phyloP scores from a whole-genome alignment of 2,797 vertebrate species.

The Euphonia xanthogaster region DNA sequence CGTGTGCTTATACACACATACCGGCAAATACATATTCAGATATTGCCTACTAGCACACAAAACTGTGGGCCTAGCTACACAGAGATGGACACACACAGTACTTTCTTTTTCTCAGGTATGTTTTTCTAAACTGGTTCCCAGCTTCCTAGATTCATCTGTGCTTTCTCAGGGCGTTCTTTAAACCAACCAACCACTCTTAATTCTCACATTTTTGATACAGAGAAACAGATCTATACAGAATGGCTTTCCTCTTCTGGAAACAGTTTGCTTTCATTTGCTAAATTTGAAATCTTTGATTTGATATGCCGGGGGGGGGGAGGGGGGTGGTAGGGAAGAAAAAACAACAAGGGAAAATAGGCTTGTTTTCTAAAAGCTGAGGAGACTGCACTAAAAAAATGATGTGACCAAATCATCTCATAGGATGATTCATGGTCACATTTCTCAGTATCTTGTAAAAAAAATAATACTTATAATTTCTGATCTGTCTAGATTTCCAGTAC shows the following conservation, averaged over 20 bases:
- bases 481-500: neutral
- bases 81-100: neutral
- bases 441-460: constrained; percentile 32
- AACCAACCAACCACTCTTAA: neutral
- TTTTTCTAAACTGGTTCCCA: neutral
- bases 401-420: constrained; percentile 47
- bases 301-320: accelerated
- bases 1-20: accelerated
- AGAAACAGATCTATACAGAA: constrained; percentile 17
- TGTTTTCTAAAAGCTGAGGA: constrained; percentile 48
- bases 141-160: neutral
- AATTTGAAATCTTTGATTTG: neutral
- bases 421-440: constrained; percentile 73
- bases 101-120: neutral
- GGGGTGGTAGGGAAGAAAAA: neutral
- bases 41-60: neutral
- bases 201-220: neutral
- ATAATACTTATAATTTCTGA: neutral
- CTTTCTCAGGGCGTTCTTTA: neutral
- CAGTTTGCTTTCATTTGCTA: constrained; percentile 51
- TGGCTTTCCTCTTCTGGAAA: constrained; percentile 21
- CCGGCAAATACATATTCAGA: neutral
- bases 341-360: neutral
- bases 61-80: neutral
- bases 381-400: constrained; percentile 15